Evolutionary conservation across 2,797 vertebrate genomes (phyloP).

Genomic region (Scolopax rusticola): DNA sequence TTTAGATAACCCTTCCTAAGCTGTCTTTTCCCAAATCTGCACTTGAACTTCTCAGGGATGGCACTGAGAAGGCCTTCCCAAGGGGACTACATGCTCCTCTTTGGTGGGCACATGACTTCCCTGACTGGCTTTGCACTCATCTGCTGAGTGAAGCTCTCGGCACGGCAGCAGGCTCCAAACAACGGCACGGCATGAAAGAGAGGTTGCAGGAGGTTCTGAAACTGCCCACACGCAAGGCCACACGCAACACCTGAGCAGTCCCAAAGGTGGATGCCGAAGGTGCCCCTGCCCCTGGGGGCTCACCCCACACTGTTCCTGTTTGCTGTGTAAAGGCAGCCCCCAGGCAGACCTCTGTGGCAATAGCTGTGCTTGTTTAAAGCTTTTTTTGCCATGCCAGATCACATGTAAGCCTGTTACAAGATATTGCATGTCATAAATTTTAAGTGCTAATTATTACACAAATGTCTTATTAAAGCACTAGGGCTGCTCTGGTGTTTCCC

Average conservation of each 20-base stretch:
- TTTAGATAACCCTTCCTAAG: background rate
- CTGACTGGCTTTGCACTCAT: background rate
- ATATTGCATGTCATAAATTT: background rate
- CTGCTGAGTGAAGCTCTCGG: background rate
- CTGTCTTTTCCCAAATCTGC: background rate
- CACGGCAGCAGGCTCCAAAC: background rate
- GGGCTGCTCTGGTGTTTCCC: background rate
- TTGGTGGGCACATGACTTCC: background rate
- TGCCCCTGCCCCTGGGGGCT: background rate
- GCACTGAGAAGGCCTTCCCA: background rate
- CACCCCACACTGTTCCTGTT: background rate
- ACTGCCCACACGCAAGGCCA: background rate
- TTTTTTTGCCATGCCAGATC: background rate
- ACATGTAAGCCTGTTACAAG: background rate
- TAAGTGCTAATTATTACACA: background rate
- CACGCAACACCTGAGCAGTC: background rate
- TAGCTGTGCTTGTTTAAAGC: background rate
- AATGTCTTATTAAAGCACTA: background rate
- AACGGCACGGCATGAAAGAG: background rate
- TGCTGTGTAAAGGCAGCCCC: background rate
- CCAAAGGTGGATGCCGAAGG: background rate
- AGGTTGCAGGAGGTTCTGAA: background rate
- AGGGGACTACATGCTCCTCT: fast-evolving
- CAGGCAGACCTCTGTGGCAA: background rate
- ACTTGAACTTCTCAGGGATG: background rate